Percentiles rank a stretch among this genome's conserved stretches.
These are phyloP conservation scores for Drosophila ohnishii DNA, from an alignment of 1,140 invertebrate genomes.

Conservation along the genomic window DNA sequence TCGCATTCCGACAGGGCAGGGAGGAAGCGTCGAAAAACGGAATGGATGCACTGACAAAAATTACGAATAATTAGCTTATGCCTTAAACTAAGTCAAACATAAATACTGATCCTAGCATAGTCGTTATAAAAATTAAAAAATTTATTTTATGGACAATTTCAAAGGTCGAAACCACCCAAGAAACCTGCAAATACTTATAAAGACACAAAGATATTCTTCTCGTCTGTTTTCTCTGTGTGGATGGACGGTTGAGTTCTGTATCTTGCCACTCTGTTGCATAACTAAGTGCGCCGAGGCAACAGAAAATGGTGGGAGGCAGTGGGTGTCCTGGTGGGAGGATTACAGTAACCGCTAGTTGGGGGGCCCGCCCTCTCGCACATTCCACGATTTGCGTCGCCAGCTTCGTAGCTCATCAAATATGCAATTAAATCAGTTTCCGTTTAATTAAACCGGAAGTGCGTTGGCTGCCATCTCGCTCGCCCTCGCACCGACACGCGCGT, in stretches of 20 bases:
- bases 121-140: neutral
- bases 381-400: constrained; percentile 60
- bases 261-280: constrained; percentile 71
- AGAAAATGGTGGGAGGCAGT: constrained; percentile 8
- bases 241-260: constrained; percentile 29
- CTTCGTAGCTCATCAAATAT: constrained; percentile 82
- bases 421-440: constrained; percentile 83
- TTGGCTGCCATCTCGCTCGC: constrained; percentile 59
- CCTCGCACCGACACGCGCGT: constrained; percentile 31
- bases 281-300: constrained; percentile 60
- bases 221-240: constrained; percentile 1
- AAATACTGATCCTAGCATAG: neutral
- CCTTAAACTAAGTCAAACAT: neutral
- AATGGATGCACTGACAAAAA: neutral
- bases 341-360: constrained; percentile 45
- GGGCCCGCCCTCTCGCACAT: constrained; percentile 31
- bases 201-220: neutral
- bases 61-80: neutral
- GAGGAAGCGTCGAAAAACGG: neutral
- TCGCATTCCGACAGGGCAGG: constrained; percentile 18
- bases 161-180: neutral
- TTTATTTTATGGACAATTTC: neutral
- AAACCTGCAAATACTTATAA: neutral
- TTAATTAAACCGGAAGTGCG: constrained; percentile 83
- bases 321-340: constrained; percentile 31